Evolutionary conservation across 2,113 vertebrate genomes (phyloP).

Genomic region (Vulpes ferrilata): DNA sequence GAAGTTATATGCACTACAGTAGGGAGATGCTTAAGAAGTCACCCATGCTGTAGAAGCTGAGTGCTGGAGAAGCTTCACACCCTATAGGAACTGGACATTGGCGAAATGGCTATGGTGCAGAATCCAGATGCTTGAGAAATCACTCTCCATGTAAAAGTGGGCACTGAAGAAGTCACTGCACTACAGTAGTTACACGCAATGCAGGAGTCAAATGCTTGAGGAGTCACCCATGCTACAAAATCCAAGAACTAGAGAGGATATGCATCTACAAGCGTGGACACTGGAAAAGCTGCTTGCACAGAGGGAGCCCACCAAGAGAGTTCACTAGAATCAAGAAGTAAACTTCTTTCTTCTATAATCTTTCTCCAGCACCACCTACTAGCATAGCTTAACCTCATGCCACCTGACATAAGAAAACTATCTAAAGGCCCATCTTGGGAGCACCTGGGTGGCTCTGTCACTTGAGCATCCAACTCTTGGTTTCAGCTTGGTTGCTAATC

Average conservation of each 20-base stretch:
- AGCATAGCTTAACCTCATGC: neutral
- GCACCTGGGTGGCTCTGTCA: neutral
- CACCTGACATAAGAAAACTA: neutral
- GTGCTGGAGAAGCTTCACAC: neutral
- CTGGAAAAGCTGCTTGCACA: rapidly evolving
- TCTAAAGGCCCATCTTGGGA: neutral
- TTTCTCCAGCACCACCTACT: slow-evolving; percentile 9
- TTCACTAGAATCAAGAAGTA: neutral
- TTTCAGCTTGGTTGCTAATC: neutral
- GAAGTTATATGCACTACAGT: neutral
- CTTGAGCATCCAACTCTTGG: neutral
- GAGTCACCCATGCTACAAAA: neutral
- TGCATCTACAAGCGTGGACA: neutral
- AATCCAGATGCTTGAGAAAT: neutral
- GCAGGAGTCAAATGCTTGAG: neutral
- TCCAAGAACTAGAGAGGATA: neutral
- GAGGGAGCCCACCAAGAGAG: neutral
- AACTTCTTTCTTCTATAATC: neutral
- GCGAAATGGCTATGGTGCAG: neutral
- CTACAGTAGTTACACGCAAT: neutral
- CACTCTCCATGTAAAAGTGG: neutral
- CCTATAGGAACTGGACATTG: neutral
- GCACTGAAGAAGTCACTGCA: no score
- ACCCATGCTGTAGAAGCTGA: neutral
- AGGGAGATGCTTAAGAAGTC: neutral